phyloP scores from a whole-genome alignment of 2,113 vertebrate genomes.

The Periophthalmus modestus region DNA sequence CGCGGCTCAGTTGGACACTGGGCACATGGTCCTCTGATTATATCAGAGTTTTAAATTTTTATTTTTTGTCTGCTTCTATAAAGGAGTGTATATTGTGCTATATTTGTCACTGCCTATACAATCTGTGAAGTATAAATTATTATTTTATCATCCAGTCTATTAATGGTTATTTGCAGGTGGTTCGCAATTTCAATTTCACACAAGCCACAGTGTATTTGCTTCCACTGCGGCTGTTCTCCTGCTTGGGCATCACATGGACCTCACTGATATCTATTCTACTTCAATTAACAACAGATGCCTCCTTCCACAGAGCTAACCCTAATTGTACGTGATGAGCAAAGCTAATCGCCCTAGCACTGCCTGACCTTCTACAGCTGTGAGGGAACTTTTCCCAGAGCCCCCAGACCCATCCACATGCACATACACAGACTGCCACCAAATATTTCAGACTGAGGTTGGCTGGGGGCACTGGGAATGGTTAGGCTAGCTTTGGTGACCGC shows the following conservation, averaged over 20 bases:
- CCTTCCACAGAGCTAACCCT: slow-evolving; percentile 66
- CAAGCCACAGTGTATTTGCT: slow-evolving; percentile 75
- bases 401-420: slow-evolving; percentile 37
- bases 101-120: slow-evolving; percentile 52
- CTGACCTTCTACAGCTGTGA: slow-evolving; percentile 72
- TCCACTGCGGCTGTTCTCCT: slow-evolving; percentile 56
- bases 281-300: slow-evolving; percentile 77
- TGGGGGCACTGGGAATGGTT: slow-evolving; percentile 40
- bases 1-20: slow-evolving; percentile 65
- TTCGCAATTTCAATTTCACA: slow-evolving; percentile 75
- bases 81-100: slow-evolving; percentile 39
- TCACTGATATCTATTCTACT: slow-evolving; percentile 72
- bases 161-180: slow-evolving; percentile 68
- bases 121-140: slow-evolving; percentile 44
- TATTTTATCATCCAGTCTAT: slow-evolving; percentile 40
- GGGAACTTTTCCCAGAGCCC: slow-evolving; percentile 48
- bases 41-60: slow-evolving; percentile 60
- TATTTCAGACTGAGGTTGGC: slow-evolving; percentile 58
- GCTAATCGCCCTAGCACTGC: slow-evolving; percentile 68
- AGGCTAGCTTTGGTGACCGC: slow-evolving; percentile 62
- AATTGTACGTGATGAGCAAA: slow-evolving; percentile 78
- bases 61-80: slow-evolving; percentile 45
- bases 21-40: slow-evolving; percentile 67
- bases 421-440: slow-evolving; percentile 43
- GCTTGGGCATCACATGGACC: slow-evolving; percentile 36